Base-by-base conservation (phyloP, 2,888 invertebrate genomes). In the Ophion obscuratus region DNA sequence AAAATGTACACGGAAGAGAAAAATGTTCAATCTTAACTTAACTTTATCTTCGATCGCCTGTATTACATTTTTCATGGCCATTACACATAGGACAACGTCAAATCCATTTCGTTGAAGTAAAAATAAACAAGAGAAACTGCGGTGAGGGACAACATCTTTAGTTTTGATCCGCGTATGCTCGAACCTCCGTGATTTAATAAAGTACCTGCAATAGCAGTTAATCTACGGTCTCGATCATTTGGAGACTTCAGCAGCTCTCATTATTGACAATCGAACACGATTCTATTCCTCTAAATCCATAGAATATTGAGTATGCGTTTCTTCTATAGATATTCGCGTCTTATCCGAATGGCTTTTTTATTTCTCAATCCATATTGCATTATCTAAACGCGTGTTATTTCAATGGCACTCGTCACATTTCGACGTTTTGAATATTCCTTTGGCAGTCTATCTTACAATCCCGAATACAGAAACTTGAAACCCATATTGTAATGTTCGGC, bases 381-480 rank as follows among this genome's bases (percentile, higher is more conserved):
- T 9, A 40, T 17, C 75, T 80, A 40, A 40, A 77, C 40, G 27
- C 73, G 73, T 74, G 24, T 67, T 76, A 40, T 62, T 57, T 71
- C 40, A 40, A 31, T 68, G n/a, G 77, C 77, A 84, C 67, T n/a
- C 61, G 17, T 53, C 62, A 57, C 81, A 78, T 80, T 73, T 47
- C 47, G 53, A 68, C 75, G 61, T 31, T 81, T 77, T 81, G 67
- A 78, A 74, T 84, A 27, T 31, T 71, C 67, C 73, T 77, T 70
- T 53, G 59, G 74, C 80, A 74, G 5, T 59, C 76, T 81, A 81
- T 66, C 59, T 77, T 84, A 81, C 74, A 77, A 61, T 66, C 75
- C 53, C 40, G 73, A 64, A 53, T 74, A 77, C 78, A 81, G 81
- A 81, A 81, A 84, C 84, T 84, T 68, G 78, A 81, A 84, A 84